Evolutionary conservation across 2,888 invertebrate genomes (phyloP), one percentile per base, ranked within the genome.

Genomic region (Drosophila ustulata): DNA sequence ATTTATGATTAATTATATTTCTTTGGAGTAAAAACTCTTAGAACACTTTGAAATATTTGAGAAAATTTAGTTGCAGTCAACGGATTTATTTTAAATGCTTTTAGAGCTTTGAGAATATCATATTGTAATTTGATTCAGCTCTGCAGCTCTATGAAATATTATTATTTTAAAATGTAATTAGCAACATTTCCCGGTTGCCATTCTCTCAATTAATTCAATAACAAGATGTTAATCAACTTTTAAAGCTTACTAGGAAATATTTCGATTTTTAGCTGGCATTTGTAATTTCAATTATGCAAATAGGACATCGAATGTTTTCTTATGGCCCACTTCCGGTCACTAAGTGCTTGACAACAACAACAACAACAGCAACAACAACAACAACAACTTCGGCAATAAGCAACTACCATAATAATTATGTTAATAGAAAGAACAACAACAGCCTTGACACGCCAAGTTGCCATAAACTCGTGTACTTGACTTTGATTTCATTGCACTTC

Each of bases 381-480:
- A 26, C 37, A 43, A 39, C 34, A 59, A 61, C 18, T 18, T 18
- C 45, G 28, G 39, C 39, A 41, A 57, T 37, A 51, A 25, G 45
- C 13, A 59, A 57, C 18, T 39, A 39, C 34, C 49, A 45, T 61
- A 61, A 71, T 45, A 57, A 47, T 47, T 37, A 53, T 51, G 57
- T 25, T 51, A 63, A 26, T 30, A n/a, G 26, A 26, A 52, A 55
- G 9, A 53, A 39, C 39, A 55, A 57, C 6, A 57, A 57, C 30
- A 62, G 50, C 80, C 82, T 85, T 88, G 67, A 75, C 88, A 75
- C 63, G 82, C 66, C 66, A 87, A 81, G 59, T 79, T 63, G 26
- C 8, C 57, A 67, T 71, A 66, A 65, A 71, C 67, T 73, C 61
- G 58, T 67, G 58, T 51, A 45, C 78, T 66, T 67, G 52, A 49